Conservation (phyloP, 2,797 vertebrate species). For the Tadarida brasiliensis region DNA sequence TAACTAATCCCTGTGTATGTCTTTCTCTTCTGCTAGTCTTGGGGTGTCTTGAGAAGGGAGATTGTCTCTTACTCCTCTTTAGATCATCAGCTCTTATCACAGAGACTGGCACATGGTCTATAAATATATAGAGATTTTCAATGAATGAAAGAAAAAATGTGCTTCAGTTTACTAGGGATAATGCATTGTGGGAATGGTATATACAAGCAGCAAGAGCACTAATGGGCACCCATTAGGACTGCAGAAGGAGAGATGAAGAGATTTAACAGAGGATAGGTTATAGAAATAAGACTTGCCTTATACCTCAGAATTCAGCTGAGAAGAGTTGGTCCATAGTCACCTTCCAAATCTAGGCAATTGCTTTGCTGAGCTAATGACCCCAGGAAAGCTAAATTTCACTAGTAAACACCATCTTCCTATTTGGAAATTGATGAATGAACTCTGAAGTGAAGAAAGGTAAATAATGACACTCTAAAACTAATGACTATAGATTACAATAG, state of each 20-base stretch:
- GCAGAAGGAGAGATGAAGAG: neutral
- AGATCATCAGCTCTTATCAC: neutral
- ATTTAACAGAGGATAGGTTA: neutral
- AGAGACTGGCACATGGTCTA: neutral
- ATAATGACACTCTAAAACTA: neutral
- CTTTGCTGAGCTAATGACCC: neutral
- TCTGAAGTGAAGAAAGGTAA: conserved; percentile 66
- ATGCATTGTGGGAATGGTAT: neutral
- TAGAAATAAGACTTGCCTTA: neutral
- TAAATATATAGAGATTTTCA: neutral
- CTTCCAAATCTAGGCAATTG: conserved; percentile 28
- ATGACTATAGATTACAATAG: neutral
- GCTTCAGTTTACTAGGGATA: neutral
- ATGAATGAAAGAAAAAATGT: neutral
- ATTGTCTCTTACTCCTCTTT: neutral
- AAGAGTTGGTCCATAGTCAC: neutral
- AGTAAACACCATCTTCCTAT: conserved; percentile 45
- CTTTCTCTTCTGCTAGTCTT: neutral
- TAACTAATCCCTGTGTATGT: neutral
- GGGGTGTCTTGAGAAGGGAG: neutral
- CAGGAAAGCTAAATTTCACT: neutral
- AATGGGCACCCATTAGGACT: neutral
- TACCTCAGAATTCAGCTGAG: neutral
- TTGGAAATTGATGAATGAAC: conserved; percentile 60
- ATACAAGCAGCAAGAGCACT: neutral